Base-by-base conservation (phyloP, 1,140 invertebrate species). In the Cyphomyrmex costatus region DNA sequence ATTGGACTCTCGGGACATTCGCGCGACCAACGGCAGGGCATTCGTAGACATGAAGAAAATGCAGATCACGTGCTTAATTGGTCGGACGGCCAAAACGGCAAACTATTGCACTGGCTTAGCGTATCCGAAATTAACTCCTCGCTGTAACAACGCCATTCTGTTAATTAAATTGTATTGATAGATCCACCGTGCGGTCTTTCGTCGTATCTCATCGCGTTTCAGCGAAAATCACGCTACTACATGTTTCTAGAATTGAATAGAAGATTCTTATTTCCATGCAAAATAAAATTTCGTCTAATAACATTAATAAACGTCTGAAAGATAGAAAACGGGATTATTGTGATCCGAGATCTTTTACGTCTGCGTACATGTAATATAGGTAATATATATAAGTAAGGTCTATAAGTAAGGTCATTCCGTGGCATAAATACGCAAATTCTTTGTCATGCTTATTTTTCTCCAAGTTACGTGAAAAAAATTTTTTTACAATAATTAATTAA, bases 11-110 rank as follows among this genome's bases (percentile, higher is more conserved):
- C 51, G 92, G 90, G 92, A 88, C 70, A 33, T 73, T 65, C 10
- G 51, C 42, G 77, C 71, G n/a, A 65, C 30, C 79, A 36, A 85
- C 30, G 27, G 19, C 46, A 63, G 21, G 16, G 10, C 36, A 66
- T 86, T 27, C 61, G 24, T 66, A 61, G 66, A 36, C 30, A 30
- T 56, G 78, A 78, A 70, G 85, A 85, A 86, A 88, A 92, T 89
- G 87, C 90, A 88, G 86, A 92, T 92, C 90, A 88, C 88, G 79
- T 92, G 87, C 79, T 77, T 88, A 91, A 93, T 93, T 92, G 90
- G 74, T 24, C 68, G 76, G 42, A 85, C 46, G 60, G 63, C 10
- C 78, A 36, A 91, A 89, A 83, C 85, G 82, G 60, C 51, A 60
- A 82, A 83, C 82, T 66, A 85, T 42, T 42, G 70, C 51, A 19